Percentiles rank a stretch among this genome's conserved stretches.
phyloP scores from a whole-genome alignment of 2,113 vertebrate genomes.

The Apodemus sylvaticus region DNA sequence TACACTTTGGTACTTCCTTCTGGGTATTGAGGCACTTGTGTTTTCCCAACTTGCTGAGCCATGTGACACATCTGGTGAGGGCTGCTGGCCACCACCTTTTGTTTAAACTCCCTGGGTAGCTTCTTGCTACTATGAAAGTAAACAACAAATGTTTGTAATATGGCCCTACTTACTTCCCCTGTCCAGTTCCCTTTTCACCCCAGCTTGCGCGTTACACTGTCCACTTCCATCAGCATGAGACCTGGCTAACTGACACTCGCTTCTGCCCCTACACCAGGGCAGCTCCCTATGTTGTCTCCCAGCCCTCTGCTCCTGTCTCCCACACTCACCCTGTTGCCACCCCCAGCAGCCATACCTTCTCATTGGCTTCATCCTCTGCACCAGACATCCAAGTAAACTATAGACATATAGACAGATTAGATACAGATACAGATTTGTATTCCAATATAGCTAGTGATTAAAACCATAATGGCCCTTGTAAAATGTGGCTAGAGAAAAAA shows the following conservation, averaged over 20 bases:
- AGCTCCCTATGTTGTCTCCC: neutral
- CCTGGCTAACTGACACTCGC: fast-evolving
- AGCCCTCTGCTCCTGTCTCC: fast-evolving
- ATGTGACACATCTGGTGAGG: neutral
- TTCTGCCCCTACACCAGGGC: too few species aligned
- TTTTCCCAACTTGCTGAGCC: neutral
- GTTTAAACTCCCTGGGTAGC: neutral
- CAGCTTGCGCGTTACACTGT: fast-evolving
- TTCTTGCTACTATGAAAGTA: neutral
- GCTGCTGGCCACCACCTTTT: neutral
- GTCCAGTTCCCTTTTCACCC: too few species aligned
- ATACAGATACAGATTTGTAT: neutral
- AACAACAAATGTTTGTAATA: neutral
- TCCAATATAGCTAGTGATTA: neutral
- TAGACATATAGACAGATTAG: neutral
- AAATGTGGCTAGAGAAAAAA: neutral
- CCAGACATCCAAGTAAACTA: neutral
- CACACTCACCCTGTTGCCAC: neutral
- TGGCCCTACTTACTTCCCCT: neutral
- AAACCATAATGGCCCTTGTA: neutral
- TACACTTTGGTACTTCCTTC: neutral
- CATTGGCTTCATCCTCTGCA: too few species aligned
- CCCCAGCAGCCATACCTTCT: fast-evolving
- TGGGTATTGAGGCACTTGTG: neutral
- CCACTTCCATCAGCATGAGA: fast-evolving